Conservation (phyloP, 64 coral and sea anemone genomes). For the Montipora capricornis region DNA sequence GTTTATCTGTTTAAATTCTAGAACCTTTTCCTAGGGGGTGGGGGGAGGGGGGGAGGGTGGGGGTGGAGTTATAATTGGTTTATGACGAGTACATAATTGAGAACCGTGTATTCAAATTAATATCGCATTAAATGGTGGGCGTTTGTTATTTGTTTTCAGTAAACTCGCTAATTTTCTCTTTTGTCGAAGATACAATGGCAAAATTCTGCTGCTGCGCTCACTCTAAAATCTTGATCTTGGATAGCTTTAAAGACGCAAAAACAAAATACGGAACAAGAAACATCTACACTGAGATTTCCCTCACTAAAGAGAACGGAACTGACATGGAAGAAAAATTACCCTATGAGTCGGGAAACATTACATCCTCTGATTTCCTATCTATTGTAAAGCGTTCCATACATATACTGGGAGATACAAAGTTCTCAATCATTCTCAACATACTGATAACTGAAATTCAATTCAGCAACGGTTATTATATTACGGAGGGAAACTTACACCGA, state of each 20-base stretch:
- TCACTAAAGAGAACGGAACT: not conserved
- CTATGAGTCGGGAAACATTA: not conserved
- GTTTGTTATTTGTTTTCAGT: too few relatives aligned
- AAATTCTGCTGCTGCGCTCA: too few relatives aligned
- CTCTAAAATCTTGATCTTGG: too few relatives aligned
- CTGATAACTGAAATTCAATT: not conserved
- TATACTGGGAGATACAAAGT: not conserved
- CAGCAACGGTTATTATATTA: not conserved
- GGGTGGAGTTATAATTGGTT: too few relatives aligned
- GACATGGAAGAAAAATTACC: not conserved
- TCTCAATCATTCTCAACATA: not conserved
- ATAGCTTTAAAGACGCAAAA: not conserved
- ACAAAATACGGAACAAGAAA: not conserved
- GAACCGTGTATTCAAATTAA: too few relatives aligned
- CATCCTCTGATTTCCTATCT: constrained; percentile 13
- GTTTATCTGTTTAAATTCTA: too few relatives aligned
- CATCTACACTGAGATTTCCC: not conserved
- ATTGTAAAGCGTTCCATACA: not conserved
- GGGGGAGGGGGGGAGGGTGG: too few relatives aligned
- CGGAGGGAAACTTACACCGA: not conserved
- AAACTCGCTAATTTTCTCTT: not conserved
- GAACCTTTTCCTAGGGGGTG: too few relatives aligned
- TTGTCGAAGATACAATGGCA: not conserved
- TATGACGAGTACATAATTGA: too few relatives aligned
- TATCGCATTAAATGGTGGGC: too few relatives aligned